Evolutionary conservation across 1,140 invertebrate genomes (phyloP), one percentile per base, ranked within the genome.

Genomic region (Belonocnema kinseyi): DNA sequence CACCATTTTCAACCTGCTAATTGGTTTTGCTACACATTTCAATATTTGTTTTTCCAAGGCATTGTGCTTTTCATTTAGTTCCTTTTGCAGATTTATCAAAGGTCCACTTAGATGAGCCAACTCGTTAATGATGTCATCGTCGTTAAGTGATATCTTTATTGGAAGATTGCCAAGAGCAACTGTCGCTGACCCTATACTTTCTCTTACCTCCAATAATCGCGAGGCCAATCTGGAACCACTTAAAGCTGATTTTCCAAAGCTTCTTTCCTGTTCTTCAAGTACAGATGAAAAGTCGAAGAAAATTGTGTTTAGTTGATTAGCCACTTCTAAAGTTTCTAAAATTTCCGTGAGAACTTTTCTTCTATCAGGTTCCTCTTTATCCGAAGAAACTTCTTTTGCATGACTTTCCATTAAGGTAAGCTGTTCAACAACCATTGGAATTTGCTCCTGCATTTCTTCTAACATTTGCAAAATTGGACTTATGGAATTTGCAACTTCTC

Each of bases 81-180:
- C 75, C 56, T 82, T 87, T 76, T 88, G 84, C 16, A 91, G 54
- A 73, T 85, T 84, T 52, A 88, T 61, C 14, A 91, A 50, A 7
- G 86, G 81, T 40, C 83, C 78, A 51, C 86, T 85, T n/a, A 91
- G 54, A n/a, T 72, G 76, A 8, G 33, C 77, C 19, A 91, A 71
- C 75, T 90, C 82, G 19, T 83, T 56, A n/a, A 84, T 51, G 14
- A 87, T 71, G 10, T 85, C 76, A 11, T 87, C 73, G 61, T 88
- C 80, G 4, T 73, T 71, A 17, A 83, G 83, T 46, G 79, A 66
- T 50, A 51, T 66, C 77, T 73, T 82, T 26, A 72, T 77, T 50
- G 74, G 75, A n/a, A 83, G 77, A 46, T 78, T 84, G 8, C 82
- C 82, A 7, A 86, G 83, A 19, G 79, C 73, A 16, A 86, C 74